Evolutionary conservation across 2,888 invertebrate species (phyloP).

Genomic region (Macrosoma leucophasiata): DNA sequence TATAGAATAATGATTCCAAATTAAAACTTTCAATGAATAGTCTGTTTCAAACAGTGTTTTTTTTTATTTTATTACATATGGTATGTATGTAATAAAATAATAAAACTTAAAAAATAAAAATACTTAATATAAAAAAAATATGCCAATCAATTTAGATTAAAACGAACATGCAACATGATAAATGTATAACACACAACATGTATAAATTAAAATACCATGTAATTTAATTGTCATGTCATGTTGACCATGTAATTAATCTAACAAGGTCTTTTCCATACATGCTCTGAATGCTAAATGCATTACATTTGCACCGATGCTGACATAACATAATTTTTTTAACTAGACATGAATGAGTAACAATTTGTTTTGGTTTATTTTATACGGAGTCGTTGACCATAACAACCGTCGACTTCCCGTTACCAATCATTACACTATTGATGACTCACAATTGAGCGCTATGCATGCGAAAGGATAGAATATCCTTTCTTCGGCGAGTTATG

Average conservation of each 20-base stretch:
- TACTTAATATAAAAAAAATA: slow-evolving; percentile 1
- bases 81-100: too few species aligned
- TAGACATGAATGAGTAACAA: slow-evolving; percentile 28
- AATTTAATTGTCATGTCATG: too few species aligned
- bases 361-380: slow-evolving; percentile 43
- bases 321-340: background rate
- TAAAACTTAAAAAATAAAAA: too few species aligned
- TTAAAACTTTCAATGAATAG: background rate
- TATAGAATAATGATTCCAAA: background rate
- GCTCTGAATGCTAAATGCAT: slow-evolving; percentile 5
- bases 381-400: slow-evolving; percentile 62
- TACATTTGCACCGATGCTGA: slow-evolving; percentile 7
- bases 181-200: too few species aligned
- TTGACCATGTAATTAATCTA: slow-evolving; percentile 16
- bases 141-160: background rate
- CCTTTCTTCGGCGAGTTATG: slow-evolving; percentile 25
- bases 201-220: too few species aligned
- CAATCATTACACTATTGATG: slow-evolving; percentile 53
- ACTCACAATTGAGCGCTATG: slow-evolving; percentile 42
- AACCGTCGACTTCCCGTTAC: slow-evolving; percentile 62
- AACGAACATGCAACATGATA: too few species aligned
- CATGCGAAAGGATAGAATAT: slow-evolving; percentile 30
- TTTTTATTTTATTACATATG: background rate
- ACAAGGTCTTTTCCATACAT: slow-evolving; percentile 20
- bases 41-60: background rate